These are phyloP conservation scores for Arctia plantaginis DNA, from an alignment of 2,888 invertebrate species.

Conservation along the genomic window DNA sequence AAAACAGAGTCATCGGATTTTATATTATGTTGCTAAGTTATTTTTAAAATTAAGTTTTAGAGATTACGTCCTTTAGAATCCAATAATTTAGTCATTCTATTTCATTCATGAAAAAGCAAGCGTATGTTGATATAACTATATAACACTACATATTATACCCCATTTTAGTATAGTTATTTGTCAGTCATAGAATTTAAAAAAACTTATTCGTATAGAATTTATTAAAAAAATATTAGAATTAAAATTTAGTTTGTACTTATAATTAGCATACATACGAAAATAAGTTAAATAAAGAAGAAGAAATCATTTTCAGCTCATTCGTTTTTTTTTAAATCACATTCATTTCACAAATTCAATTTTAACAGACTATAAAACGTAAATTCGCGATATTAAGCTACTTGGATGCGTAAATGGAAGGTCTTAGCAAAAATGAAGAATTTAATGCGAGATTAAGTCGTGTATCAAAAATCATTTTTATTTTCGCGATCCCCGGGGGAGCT, in stretches of 20 bases:
- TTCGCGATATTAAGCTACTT: slow-evolving; percentile 1
- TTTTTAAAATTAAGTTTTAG: no score
- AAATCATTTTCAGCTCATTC: background rate
- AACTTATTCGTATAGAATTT: no score
- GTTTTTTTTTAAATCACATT: background rate
- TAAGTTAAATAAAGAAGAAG: background rate
- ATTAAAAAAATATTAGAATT: no score
- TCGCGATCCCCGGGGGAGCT: background rate
- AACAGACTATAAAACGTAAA: no score
- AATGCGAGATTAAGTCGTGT: slow-evolving; percentile 21
- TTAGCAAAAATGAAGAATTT: slow-evolving; percentile 27
- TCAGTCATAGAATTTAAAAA: no score
- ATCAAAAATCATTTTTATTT: slow-evolving; percentile 5
- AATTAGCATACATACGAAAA: background rate
- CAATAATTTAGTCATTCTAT: background rate
- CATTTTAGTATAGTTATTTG: no score
- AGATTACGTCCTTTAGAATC: no score
- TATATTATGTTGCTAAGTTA: no score
- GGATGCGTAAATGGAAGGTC: background rate
- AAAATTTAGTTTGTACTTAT: no score
- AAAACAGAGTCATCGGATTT: no score
- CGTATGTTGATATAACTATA: no score
- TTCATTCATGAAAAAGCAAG: background rate
- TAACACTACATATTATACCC: no score
- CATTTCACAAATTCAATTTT: background rate